Conservation (phyloP, 2,113 vertebrate species). For the Microcebus murinus region DNA sequence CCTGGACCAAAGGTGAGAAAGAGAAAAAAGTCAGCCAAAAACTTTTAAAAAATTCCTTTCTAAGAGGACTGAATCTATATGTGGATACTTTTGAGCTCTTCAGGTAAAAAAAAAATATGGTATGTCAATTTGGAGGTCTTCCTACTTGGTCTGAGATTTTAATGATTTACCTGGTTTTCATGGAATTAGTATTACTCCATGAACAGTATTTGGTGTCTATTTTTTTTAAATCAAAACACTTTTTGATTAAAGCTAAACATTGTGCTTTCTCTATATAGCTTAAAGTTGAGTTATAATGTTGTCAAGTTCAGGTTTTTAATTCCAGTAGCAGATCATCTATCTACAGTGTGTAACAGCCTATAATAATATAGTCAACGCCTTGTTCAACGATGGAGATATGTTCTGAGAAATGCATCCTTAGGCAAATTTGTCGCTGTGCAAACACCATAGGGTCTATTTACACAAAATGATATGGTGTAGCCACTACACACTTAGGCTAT, state of each 20-base stretch:
- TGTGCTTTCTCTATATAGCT: background rate
- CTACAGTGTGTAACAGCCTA: background rate
- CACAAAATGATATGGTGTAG: too few relatives aligned
- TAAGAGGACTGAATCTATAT: background rate
- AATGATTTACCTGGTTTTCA: background rate
- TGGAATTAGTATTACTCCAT: background rate
- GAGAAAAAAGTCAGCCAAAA: background rate
- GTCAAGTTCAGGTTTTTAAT: background rate
- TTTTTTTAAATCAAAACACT: background rate
- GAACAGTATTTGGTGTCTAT: background rate
- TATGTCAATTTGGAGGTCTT: background rate
- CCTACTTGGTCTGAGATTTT: slow-evolving; percentile 11
- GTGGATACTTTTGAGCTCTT: background rate
- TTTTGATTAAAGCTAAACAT: background rate
- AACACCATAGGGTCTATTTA: too few relatives aligned
- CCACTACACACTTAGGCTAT: too few relatives aligned
- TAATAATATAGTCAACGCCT: background rate
- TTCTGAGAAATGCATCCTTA: too few relatives aligned
- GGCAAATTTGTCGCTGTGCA: too few relatives aligned
- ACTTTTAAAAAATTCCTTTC: background rate
- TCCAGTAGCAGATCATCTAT: background rate
- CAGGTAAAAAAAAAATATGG: background rate
- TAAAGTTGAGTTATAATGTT: background rate
- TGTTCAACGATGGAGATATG: too few relatives aligned
- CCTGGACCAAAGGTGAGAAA: background rate